Conservation (phyloP, 2,888 invertebrate genomes). For the Leuctra nigra region DNA sequence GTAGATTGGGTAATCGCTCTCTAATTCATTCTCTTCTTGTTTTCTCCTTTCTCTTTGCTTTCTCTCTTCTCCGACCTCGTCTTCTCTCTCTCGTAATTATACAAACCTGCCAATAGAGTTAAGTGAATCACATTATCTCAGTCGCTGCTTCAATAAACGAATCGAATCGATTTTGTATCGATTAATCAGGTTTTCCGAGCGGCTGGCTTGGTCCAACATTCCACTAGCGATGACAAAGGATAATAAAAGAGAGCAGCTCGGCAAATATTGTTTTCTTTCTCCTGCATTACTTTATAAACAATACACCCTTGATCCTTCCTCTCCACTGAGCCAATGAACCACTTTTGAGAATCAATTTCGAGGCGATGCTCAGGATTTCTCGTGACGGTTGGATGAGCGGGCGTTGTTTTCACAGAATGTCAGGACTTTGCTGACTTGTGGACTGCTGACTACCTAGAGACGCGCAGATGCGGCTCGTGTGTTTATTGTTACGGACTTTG, state of each 20-base stretch:
- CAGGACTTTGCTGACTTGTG: no score
- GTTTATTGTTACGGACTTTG: no score
- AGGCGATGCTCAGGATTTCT: no score
- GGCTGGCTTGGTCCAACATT: conserved; percentile 1
- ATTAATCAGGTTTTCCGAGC: conserved; percentile 23
- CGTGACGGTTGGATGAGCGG: no score
- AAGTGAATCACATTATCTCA: not conserved
- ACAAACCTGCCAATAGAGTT: not conserved
- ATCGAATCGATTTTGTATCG: conserved; percentile 1
- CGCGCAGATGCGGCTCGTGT: no score
- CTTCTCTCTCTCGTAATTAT: not conserved
- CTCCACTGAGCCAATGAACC: not conserved
- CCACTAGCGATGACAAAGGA: not conserved
- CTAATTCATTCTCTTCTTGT: not conserved
- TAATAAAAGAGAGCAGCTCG: no score
- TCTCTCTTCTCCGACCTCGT: not conserved
- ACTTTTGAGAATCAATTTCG: conserved; percentile 10
- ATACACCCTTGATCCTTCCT: conserved; percentile 15
- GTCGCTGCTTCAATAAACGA: not conserved
- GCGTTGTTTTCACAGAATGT: no score
- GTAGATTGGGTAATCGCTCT: not conserved
- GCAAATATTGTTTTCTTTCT: no score
- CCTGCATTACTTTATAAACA: conserved; percentile 7
- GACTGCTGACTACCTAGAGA: no score
- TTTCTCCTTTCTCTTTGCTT: not conserved